A percentile compares a stretch with the other conserved stretches of the same genome.
Evolutionary conservation across 2,797 vertebrate genomes (phyloP).

Genomic region (Chlorospingus flavigularis): DNA sequence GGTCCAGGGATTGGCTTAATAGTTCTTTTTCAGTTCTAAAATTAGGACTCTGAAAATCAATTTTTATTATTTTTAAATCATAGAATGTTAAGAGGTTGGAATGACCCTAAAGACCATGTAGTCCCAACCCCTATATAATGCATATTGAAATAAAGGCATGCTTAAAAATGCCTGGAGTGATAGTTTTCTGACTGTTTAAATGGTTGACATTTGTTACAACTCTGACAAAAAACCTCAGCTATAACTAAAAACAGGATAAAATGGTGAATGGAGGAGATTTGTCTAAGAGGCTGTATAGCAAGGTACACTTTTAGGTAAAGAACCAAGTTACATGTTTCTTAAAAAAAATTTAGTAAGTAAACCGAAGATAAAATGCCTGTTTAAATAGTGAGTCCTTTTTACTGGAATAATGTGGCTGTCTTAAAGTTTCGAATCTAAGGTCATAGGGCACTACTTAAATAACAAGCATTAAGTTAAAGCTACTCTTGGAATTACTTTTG

Average conservation of each 20-base stretch:
- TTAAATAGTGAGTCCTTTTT: not conserved
- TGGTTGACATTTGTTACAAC: not conserved
- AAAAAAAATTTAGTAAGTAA: not conserved
- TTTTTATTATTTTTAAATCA: not conserved
- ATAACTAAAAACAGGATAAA: not conserved
- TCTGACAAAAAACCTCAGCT: not conserved
- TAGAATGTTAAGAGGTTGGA: not conserved
- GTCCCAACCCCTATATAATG: not conserved
- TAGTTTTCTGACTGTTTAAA: not conserved
- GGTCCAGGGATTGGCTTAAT: not conserved
- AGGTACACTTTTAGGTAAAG: not conserved
- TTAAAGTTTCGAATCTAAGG: not conserved
- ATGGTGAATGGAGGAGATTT: not conserved
- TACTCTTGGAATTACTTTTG: not conserved
- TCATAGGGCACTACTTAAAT: not conserved
- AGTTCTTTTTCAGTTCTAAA: not conserved
- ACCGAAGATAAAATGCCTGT: not conserved
- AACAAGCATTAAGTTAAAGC: not conserved
- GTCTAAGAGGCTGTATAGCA: not conserved
- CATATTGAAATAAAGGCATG: not conserved
- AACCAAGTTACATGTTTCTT: not conserved
- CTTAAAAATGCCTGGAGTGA: not conserved
- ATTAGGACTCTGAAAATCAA: not conserved
- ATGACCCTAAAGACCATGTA: not conserved
- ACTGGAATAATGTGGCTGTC: not conserved